These are phyloP conservation scores for Dynastes hyllus DNA, from an alignment of 2,888 invertebrate genomes.

Conservation along the genomic window DNA sequence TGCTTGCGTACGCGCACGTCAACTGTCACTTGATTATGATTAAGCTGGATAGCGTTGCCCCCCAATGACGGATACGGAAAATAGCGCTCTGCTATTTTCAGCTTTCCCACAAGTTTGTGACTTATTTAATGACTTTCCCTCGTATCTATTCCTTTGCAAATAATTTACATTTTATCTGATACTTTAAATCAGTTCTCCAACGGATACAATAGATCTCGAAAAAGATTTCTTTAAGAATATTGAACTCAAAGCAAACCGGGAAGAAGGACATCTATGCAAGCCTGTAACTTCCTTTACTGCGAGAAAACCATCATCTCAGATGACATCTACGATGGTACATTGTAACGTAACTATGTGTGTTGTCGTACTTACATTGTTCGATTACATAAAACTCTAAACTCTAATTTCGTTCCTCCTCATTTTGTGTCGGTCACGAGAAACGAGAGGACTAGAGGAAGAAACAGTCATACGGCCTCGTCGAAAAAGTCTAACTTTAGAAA, in stretches of 20 bases:
- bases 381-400: constrained; percentile 41
- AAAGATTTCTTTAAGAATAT: constrained; percentile 1
- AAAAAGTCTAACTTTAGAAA: constrained; percentile 42
- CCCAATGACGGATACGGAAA: no score
- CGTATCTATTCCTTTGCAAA: no score
- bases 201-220: not conserved
- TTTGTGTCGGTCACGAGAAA: constrained; percentile 38
- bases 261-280: not conserved
- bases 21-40: no score
- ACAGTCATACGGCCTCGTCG: constrained; percentile 2
- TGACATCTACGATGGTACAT: constrained; percentile 23
- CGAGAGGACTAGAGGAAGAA: not conserved
- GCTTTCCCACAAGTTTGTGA: no score
- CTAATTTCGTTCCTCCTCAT: constrained; percentile 41
- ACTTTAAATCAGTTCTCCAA: not conserved
- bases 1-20: no score
- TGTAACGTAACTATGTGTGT: not conserved
- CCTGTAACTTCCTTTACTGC: not conserved
- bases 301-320: constrained; percentile 16
- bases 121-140: no score
- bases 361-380: constrained; percentile 40
- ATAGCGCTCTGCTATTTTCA: no score
- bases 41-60: no score
- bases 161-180: no score
- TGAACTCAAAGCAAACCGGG: not conserved